Conservation (phyloP, 2,888 invertebrate genomes). For the Callyntrura guangdongensis region DNA sequence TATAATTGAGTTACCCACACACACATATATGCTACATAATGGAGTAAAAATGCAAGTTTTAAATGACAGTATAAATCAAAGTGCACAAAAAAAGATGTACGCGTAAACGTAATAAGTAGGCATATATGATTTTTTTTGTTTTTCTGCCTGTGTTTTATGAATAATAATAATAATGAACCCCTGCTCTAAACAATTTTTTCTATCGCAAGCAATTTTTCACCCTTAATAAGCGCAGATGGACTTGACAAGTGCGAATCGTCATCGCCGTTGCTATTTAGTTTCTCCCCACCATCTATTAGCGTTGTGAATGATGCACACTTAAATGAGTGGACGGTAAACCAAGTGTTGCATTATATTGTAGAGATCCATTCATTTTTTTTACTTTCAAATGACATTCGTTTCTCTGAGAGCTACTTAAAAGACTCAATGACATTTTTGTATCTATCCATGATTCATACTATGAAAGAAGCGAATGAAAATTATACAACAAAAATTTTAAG, state of each 20-base stretch:
- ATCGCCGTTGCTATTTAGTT: neutral
- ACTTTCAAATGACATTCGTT: neutral
- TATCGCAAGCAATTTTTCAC: slow-evolving; percentile 51
- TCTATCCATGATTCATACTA: no score
- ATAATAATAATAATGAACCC: slow-evolving; percentile 28
- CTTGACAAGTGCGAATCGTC: neutral
- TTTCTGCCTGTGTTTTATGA: neutral
- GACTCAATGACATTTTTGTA: no score
- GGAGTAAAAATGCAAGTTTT: slow-evolving; percentile 9
- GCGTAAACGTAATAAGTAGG: slow-evolving; percentile 7
- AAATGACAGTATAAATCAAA: neutral
- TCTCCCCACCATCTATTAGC: neutral
- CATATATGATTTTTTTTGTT: neutral
- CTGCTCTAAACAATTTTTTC: neutral
- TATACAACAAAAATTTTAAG: neutral
- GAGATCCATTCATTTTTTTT: no score
- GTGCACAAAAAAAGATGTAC: slow-evolving; percentile 15
- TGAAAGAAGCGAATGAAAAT: no score
- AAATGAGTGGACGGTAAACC: neutral
- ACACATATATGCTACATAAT: neutral
- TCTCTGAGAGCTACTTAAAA: no score
- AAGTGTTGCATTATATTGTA: neutral
- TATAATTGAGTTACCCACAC: neutral
- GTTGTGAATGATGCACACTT: neutral
- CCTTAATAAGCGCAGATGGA: slow-evolving; percentile 55